These are phyloP conservation scores for Polypterus senegalus DNA, from an alignment of 2,113 vertebrate species.

Conservation along the genomic window DNA sequence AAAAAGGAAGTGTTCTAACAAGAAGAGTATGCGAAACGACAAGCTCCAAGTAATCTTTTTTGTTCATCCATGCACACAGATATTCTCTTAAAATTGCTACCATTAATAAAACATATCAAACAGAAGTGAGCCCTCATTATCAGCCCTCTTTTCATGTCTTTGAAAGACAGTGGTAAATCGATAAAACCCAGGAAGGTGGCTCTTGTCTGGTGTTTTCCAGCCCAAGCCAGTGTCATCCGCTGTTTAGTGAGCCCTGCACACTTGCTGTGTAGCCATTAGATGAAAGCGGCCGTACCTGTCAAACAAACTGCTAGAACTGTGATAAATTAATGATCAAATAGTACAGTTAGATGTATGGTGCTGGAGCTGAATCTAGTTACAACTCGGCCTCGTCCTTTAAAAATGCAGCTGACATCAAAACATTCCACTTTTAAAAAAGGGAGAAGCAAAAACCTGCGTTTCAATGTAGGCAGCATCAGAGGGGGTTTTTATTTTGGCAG, in stretches of 20 bases:
- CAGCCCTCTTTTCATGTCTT: constrained; percentile 34
- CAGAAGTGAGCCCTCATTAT: constrained; percentile 39
- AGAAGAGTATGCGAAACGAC: not conserved
- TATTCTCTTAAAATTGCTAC: constrained; percentile 6
- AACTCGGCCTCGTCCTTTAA: constrained; percentile 55
- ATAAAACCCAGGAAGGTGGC: constrained; percentile 45
- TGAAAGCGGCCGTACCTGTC: constrained; percentile 85
- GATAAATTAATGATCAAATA: constrained; percentile 98
- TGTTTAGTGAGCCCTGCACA: constrained; percentile 41
- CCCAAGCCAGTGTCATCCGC: constrained; percentile 35
- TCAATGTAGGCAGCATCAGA: constrained; percentile 19
- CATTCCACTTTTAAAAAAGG: constrained; percentile 19
- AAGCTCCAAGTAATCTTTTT: constrained; percentile 4
- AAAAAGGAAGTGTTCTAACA: no score
- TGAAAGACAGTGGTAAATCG: constrained; percentile 45
- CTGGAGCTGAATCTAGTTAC: constrained; percentile 62
- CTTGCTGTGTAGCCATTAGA: constrained; percentile 67
- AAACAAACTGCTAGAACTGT: constrained; percentile 92
- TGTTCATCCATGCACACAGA: constrained; percentile 8
- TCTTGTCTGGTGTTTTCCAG: constrained; percentile 39
- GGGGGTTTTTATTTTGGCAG: constrained; percentile 5
- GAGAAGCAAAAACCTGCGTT: constrained; percentile 41
- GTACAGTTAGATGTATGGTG: constrained; percentile 64
- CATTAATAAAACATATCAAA: constrained; percentile 22
- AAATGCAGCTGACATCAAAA: constrained; percentile 72